A percentile compares a stretch with the other conserved stretches of the same genome.
Conservation (phyloP, 2,888 invertebrate genomes). For the Theretra japonica region DNA sequence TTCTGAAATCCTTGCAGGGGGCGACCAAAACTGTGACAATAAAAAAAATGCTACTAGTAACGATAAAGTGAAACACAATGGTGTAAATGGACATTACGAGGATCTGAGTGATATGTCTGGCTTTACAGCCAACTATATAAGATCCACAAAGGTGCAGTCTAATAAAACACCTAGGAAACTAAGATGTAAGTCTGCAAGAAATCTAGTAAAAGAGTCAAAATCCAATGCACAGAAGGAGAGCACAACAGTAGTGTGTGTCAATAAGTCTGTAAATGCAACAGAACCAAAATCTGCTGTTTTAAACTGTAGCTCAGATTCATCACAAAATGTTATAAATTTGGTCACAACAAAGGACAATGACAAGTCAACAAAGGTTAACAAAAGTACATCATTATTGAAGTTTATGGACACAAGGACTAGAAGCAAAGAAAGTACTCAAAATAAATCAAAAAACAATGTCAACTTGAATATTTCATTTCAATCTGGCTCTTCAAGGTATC, state of each 20-base stretch:
- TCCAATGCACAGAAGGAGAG: conserved; percentile 48
- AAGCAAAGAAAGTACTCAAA: conserved; percentile 44
- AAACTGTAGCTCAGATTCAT: conserved; percentile 72
- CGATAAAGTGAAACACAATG: conserved; percentile 46
- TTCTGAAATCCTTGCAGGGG: conserved; percentile 43
- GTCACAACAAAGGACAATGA: conserved; percentile 60
- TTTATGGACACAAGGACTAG: conserved; percentile 56
- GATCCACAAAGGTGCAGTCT: conserved; percentile 74
- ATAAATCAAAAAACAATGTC: conserved; percentile 43
- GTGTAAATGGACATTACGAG: conserved; percentile 69
- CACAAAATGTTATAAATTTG: conserved; percentile 70
- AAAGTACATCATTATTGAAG: conserved; percentile 68
- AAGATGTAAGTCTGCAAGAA: conserved; percentile 61
- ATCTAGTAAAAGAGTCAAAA: conserved; percentile 61
- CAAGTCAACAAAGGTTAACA: conserved; percentile 54
- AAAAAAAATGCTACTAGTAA: conserved; percentile 45
- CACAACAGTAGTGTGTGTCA: conserved; percentile 63
- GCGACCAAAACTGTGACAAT: conserved; percentile 47
- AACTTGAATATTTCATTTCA: conserved; percentile 65
- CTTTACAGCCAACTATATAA: conserved; percentile 79
- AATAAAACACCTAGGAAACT: conserved; percentile 64
- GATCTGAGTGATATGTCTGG: conserved; percentile 80
- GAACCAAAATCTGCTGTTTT: conserved; percentile 48
- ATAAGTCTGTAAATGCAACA: conserved; percentile 65
- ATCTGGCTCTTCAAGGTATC: conserved; percentile 68